Conservation (phyloP, 2,113 vertebrate genomes). For the Trinectes maculatus region DNA sequence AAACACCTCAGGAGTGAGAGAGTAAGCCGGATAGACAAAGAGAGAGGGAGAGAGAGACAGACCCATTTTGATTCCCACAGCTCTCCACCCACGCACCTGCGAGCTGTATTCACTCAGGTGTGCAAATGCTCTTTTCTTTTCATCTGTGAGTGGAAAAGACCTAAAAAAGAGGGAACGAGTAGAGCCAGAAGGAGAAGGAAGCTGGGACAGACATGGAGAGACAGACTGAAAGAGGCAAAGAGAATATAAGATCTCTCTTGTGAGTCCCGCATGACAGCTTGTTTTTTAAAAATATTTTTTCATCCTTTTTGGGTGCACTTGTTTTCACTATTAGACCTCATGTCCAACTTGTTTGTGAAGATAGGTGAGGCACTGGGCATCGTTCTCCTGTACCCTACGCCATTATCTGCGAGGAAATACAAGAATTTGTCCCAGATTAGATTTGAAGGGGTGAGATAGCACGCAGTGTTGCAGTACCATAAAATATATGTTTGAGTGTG, state of each 20-base stretch:
- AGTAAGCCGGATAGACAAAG: conserved; percentile 55
- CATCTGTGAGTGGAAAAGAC: conserved; percentile 30
- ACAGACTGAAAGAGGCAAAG: conserved; percentile 48
- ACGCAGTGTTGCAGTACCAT: no score
- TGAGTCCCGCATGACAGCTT: conserved; percentile 48
- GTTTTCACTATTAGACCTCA: conserved; percentile 25
- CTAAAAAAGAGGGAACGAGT: conserved; percentile 30
- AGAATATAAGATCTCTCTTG: conserved; percentile 56
- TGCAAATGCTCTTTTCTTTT: conserved; percentile 66
- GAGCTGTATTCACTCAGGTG: conserved; percentile 71
- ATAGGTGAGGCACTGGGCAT: conserved; percentile 40
- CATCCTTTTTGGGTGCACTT: conserved; percentile 27
- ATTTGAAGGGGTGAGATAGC: conserved; percentile 21
- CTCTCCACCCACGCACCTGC: conserved; percentile 72
- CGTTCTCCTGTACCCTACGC: conserved; percentile 20
- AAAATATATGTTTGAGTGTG: not conserved
- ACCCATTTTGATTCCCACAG: conserved; percentile 64
- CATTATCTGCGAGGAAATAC: conserved; percentile 37
- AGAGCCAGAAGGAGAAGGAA: conserved; percentile 41
- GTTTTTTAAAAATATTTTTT: conserved; percentile 60
- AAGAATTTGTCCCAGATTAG: conserved; percentile 50
- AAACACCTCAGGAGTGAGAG: conserved; percentile 66
- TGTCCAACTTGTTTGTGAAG: conserved; percentile 21
- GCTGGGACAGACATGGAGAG: conserved; percentile 42
- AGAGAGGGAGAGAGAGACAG: conserved; percentile 50